Evolutionary conservation across 2,113 vertebrate genomes (phyloP), one percentile per base, ranked within the genome.

Genomic region (Chionodraco myersi): DNA sequence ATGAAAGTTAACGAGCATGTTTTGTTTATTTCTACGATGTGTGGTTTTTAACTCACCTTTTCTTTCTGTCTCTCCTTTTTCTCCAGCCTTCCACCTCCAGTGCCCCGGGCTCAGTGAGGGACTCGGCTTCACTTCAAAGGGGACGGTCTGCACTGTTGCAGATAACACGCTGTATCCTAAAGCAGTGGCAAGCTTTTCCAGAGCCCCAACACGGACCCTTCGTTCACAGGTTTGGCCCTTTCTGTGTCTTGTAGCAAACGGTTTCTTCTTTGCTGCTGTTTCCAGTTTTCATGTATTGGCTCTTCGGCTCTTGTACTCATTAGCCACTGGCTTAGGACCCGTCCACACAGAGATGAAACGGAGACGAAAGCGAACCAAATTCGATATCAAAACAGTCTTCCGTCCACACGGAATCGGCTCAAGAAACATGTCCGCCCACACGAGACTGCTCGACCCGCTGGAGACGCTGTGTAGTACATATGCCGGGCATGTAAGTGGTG

Each of bases 41-140:
- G 26, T 69, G 12, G 64, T 59, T 48, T 70, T 6, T 44, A 70
- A 62, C 71, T 49, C 66, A 53, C 21, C 75, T 72, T 15, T 26
- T 88, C 64, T 82, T 72, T 45, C 72, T 68, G 77, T 80, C 54
- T 87, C 49, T 49, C 13, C 30, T n/a, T 77, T 79, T 57, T 63
- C 67, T 77, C 63, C 3, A 85, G 83, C 67, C 58, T 74, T 83
- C 74, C 72, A 80, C 80, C 79, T 73, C 72, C 61, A 4, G 80
- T 83, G 80, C 85, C 80, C 77, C 71, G 60, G 67, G 83, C 84
- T 85, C 84, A 69, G 72, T 86, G 53, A 49, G 75, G 77, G 82
- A 84, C 74, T 86, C 88, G 86, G 86, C 83, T 60, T 45, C 82
- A 92, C 90, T 90, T 94, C 91, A 94, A 91, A 92, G 84, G 41